A percentile compares a stretch with the other conserved stretches of the same genome.
These are phyloP conservation scores for Grammomys dolichurus DNA, from an alignment of 2,113 vertebrate species.

Conservation along the genomic window DNA sequence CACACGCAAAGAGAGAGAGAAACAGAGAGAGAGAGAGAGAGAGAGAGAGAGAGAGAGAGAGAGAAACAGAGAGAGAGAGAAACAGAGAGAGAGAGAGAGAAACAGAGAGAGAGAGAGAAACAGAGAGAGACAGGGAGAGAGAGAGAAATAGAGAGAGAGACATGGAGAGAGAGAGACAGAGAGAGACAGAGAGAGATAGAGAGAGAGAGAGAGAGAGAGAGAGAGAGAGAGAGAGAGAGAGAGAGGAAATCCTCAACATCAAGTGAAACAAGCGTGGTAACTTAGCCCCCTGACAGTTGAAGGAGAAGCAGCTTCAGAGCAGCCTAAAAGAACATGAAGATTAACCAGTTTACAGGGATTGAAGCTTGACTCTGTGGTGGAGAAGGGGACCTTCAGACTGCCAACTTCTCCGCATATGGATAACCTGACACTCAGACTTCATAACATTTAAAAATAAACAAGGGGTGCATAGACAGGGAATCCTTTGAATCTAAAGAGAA, in stretches of 20 bases:
- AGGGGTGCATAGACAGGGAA: not conserved
- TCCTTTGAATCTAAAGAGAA: constrained; percentile 3
- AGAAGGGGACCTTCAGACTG: not conserved
- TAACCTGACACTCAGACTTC: not conserved
- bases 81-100: not conserved
- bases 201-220: not conserved
- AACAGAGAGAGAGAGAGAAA: not conserved
- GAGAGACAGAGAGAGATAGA: not conserved
- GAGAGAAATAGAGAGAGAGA: not conserved
- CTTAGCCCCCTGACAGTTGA: not conserved
- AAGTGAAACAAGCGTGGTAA: not conserved
- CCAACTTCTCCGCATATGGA: not conserved
- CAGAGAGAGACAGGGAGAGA: not conserved
- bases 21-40: not conserved
- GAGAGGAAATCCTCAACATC: not conserved
- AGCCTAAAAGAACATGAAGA: not conserved
- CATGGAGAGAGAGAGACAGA: not conserved
- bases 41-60: not conserved
- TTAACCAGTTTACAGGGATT: not conserved
- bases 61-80: not conserved
- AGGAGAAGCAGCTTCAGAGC: rapidly evolving
- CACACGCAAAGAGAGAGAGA: not conserved
- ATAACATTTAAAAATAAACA: constrained; percentile 17
- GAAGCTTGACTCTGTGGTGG: not conserved
- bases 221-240: not conserved